Evolutionary conservation across 2,888 invertebrate species (phyloP).

Genomic region (Epirrita christyi): DNA sequence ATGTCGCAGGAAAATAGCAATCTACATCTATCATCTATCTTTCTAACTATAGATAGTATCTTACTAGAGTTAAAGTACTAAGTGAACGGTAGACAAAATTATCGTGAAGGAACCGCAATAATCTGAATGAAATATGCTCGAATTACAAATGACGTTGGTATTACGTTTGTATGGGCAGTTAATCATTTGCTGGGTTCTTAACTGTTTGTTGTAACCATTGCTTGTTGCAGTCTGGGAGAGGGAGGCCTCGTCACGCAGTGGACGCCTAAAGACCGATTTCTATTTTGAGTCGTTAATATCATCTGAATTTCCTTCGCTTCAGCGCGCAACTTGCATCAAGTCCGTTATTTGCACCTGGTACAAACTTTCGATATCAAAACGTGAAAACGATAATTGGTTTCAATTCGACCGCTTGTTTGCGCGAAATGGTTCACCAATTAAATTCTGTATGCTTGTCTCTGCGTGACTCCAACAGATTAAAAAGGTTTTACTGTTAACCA

Average conservation of each 20-base stretch:
- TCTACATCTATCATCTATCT: too few relatives aligned
- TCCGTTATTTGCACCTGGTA: slow-evolving; percentile 74
- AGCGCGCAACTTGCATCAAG: slow-evolving; percentile 37
- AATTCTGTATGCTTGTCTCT: slow-evolving; percentile 66
- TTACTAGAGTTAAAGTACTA: too few relatives aligned
- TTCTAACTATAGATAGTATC: too few relatives aligned
- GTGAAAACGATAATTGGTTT: slow-evolving; percentile 80
- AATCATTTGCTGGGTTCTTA: too few relatives aligned
- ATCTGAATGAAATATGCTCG: too few relatives aligned
- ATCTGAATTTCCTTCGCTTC: slow-evolving; percentile 36
- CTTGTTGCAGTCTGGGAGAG: background rate
- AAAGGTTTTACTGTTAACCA: background rate
- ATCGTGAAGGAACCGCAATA: too few relatives aligned
- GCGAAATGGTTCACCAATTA: slow-evolving; percentile 72
- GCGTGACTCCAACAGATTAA: slow-evolving; percentile 21
- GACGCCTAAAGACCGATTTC: background rate
- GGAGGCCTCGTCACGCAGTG: background rate
- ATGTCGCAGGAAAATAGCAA: too few relatives aligned
- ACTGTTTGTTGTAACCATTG: too few relatives aligned
- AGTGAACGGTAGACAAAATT: too few relatives aligned
- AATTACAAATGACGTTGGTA: too few relatives aligned
- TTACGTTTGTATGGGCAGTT: too few relatives aligned
- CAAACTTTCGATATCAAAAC: slow-evolving; percentile 77
- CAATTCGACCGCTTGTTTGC: slow-evolving; percentile 73
- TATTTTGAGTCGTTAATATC: background rate